Percentiles rank a stretch among this genome's conserved stretches.
Evolutionary conservation across 1,140 invertebrate species (phyloP).

Genomic region (Drosophila paulistorum): DNA sequence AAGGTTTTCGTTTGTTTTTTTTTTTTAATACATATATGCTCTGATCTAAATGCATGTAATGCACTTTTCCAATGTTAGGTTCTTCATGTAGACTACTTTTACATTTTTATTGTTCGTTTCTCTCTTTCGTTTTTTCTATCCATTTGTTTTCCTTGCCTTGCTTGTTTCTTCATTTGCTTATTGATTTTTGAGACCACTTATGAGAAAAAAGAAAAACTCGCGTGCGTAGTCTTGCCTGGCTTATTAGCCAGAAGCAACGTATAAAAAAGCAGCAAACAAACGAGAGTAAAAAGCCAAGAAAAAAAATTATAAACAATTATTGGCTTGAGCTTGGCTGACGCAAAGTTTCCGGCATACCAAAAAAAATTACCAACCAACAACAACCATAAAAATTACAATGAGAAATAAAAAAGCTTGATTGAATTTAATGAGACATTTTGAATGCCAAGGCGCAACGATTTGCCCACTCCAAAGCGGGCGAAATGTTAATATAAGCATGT

Average conservation of each 20-base stretch:
- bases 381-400: constrained; percentile 37
- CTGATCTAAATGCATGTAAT: not conserved
- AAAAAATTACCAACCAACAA: constrained; percentile 31
- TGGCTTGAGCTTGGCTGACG: constrained; percentile 28
- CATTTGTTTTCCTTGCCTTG: not conserved
- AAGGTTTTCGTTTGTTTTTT: too few relatives aligned
- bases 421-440: constrained; percentile 58
- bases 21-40: too few relatives aligned
- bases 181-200: constrained; percentile 15
- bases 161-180: constrained; percentile 5
- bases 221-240: not conserved
- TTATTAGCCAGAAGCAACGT: constrained; percentile 1
- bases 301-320: constrained; percentile 51
- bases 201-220: constrained; percentile 2
- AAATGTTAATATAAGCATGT: not conserved
- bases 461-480: constrained; percentile 4
- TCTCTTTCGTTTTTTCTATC: constrained; percentile 2
- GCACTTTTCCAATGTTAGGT: not conserved
- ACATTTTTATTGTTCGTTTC: not conserved
- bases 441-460: constrained; percentile 41
- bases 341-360: constrained; percentile 27
- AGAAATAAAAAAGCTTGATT: constrained; percentile 29
- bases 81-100: not conserved
- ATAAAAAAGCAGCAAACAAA: constrained; percentile 1
- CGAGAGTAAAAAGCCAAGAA: not conserved